phyloP scores from a whole-genome alignment of 1,140 invertebrate species.

The Chrysoperla carnea region DNA sequence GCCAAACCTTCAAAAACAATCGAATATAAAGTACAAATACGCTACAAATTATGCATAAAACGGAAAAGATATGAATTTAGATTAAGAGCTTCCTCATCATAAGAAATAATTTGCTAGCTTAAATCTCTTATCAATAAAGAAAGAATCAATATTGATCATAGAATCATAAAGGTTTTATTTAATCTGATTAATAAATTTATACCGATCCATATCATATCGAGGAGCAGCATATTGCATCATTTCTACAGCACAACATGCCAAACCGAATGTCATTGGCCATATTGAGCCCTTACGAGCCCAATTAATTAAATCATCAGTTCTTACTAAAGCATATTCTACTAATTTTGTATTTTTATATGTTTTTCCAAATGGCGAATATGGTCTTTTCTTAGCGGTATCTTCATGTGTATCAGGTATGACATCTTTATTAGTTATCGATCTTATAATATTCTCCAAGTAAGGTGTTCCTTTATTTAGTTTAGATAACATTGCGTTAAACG shows the following conservation, averaged over 20 bases:
- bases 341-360: neutral
- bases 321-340: neutral
- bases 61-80: slow-evolving; percentile 1
- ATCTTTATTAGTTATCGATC: too few species aligned
- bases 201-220: slow-evolving; percentile 90
- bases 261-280: slow-evolving; percentile 92
- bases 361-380: neutral
- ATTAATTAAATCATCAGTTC: slow-evolving; percentile 76
- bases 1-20: slow-evolving; percentile 38
- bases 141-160: too few species aligned
- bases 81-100: neutral
- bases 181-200: too few species aligned
- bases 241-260: slow-evolving; percentile 96
- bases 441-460: too few species aligned
- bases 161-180: too few species aligned
- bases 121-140: too few species aligned
- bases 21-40: neutral
- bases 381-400: neutral
- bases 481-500: too few species aligned
- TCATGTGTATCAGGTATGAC: too few species aligned
- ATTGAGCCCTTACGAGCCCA: slow-evolving; percentile 86
- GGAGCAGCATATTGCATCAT: slow-evolving; percentile 99
- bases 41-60: neutral
- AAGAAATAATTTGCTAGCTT: too few species aligned
- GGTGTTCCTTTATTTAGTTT: too few species aligned